A percentile compares a stretch with the other conserved stretches of the same genome.
Evolutionary conservation across 2,113 vertebrate species (phyloP).

Genomic region (Vimba vimba): DNA sequence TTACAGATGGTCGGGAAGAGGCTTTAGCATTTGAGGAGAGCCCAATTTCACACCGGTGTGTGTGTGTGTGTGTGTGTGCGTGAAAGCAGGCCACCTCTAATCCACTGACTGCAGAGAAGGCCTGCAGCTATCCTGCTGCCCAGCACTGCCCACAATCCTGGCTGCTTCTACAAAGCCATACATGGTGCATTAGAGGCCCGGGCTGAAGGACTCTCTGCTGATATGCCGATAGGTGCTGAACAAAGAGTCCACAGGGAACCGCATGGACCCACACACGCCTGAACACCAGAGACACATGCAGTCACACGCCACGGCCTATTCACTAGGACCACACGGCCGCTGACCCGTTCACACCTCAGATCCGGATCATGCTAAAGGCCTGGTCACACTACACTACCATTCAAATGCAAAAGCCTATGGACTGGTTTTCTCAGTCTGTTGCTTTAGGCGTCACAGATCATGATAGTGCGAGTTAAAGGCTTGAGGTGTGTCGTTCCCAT

Average conservation of each 20-base stretch:
- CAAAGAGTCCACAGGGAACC: slow-evolving; percentile 75
- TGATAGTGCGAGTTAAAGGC: background rate
- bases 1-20: slow-evolving; percentile 81
- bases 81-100: slow-evolving; percentile 76
- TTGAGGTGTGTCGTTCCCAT: background rate
- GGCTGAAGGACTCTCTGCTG: slow-evolving; percentile 77
- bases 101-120: slow-evolving; percentile 79
- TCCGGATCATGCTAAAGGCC: background rate
- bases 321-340: background rate
- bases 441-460: background rate
- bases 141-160: slow-evolving; percentile 59
- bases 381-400: background rate
- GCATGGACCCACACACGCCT: slow-evolving; percentile 65
- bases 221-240: slow-evolving; percentile 75
- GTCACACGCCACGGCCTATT: background rate
- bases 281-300: slow-evolving; percentile 34
- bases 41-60: slow-evolving; percentile 78
- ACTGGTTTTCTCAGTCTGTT: background rate
- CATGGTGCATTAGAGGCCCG: slow-evolving; percentile 75
- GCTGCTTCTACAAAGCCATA: slow-evolving; percentile 75
- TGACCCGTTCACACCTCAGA: slow-evolving; percentile 19
- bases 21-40: slow-evolving; percentile 66
- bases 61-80: slow-evolving; percentile 65
- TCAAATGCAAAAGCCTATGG: background rate
- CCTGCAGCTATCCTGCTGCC: slow-evolving; percentile 75